A percentile compares a stretch with the other conserved stretches of the same genome.
Conservation (phyloP, 2,888 invertebrate species). For the Torymus aiolomorphi region DNA sequence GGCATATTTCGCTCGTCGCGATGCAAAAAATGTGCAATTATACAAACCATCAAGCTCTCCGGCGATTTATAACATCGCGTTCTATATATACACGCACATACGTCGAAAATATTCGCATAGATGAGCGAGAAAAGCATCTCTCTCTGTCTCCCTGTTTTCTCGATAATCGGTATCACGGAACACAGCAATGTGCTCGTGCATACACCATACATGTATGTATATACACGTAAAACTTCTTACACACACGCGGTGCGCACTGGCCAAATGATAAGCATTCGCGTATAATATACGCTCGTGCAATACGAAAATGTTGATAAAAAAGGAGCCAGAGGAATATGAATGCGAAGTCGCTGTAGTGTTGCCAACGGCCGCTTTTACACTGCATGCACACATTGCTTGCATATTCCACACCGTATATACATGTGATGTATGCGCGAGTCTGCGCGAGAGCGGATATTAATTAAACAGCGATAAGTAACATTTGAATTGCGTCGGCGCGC, state of each 20-base stretch:
- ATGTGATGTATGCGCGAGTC: neutral
- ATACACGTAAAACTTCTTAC: neutral
- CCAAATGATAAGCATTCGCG: constrained; percentile 11
- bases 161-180: constrained; percentile 40
- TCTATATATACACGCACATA: neutral
- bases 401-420: neutral
- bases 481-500: neutral
- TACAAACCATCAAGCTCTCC: constrained; percentile 13
- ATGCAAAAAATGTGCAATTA: constrained; percentile 47
- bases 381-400: too few species aligned
- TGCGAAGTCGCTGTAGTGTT: too few species aligned
- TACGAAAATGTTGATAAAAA: too few species aligned
- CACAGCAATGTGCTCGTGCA: neutral
- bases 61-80: constrained; percentile 11
- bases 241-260: neutral
- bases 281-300: neutral
- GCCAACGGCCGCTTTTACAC: too few species aligned
- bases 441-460: constrained; percentile 25
- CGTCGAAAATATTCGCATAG: constrained; percentile 22
- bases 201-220: neutral
- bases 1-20: constrained; percentile 9
- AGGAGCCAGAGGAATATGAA: too few species aligned
- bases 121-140: constrained; percentile 40
- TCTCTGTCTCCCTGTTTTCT: neutral
- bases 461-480: constrained; percentile 38